A percentile compares a stretch with the other conserved stretches of the same genome.
Conservation (phyloP, 2,113 vertebrate genomes). For the Cavia aperea region DNA sequence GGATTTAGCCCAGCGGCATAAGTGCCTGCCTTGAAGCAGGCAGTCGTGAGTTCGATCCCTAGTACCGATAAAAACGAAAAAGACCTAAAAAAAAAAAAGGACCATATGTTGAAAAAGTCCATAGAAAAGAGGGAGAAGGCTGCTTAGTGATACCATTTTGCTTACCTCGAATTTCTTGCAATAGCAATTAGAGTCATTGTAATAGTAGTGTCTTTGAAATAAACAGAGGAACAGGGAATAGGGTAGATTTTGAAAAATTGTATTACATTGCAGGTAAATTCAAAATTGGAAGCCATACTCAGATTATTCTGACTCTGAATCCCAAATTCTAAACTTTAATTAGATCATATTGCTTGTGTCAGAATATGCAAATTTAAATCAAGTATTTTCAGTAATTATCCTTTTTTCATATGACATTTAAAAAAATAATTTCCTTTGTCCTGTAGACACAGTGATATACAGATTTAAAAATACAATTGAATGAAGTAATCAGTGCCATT, state of each 20-base stretch:
- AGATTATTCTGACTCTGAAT: slow-evolving; percentile 19
- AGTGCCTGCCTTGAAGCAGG: too few species aligned
- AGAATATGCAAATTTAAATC: not conserved
- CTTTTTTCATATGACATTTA: not conserved
- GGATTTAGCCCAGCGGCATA: too few species aligned
- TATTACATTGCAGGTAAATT: not conserved
- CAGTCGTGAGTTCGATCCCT: too few species aligned
- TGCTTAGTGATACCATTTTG: slow-evolving; percentile 3
- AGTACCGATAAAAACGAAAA: too few species aligned
- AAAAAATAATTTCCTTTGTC: not conserved
- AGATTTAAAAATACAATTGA: not conserved
- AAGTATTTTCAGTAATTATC: not conserved
- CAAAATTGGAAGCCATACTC: not conserved
- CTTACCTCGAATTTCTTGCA: slow-evolving; percentile 14
- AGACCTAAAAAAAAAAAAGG: too few species aligned
- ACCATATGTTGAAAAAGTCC: not conserved
- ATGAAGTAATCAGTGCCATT: not conserved
- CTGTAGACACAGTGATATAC: not conserved
- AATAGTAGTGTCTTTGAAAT: not conserved
- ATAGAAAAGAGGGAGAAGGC: not conserved
- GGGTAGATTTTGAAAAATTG: not conserved
- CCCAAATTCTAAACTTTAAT: not conserved
- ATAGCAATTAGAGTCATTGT: not conserved
- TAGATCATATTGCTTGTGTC: not conserved
- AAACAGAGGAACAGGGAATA: not conserved